phyloP scores from a whole-genome alignment of 2,113 vertebrate genomes.

The Setophaga petechia region DNA sequence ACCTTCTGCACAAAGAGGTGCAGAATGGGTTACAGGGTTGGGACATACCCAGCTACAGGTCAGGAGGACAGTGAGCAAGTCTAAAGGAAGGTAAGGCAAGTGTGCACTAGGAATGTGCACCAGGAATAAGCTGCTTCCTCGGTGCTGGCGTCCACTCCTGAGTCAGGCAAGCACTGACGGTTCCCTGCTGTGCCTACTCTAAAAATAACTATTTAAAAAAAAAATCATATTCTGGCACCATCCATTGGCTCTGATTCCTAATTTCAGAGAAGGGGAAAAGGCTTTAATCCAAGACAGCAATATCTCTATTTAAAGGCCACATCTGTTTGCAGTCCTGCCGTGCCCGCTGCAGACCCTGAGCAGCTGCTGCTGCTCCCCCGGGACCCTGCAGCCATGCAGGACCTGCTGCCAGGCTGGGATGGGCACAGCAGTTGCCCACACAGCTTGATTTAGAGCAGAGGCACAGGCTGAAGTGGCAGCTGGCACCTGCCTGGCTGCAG shows the following conservation, averaged over 20 bases:
- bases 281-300: background rate
- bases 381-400: background rate
- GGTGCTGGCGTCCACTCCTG: background rate
- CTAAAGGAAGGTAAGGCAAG: background rate
- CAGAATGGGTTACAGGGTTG: background rate
- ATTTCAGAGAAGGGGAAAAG: background rate
- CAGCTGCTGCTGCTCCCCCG: background rate
- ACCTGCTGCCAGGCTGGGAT: background rate
- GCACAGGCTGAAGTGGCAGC: background rate
- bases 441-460: background rate
- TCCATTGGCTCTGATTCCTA: rapidly evolving
- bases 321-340: background rate
- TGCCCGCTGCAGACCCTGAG: background rate
- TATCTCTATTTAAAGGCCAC: background rate
- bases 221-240: background rate
- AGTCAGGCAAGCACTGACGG: background rate
- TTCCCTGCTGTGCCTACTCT: background rate
- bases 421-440: background rate
- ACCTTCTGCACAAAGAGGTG: background rate
- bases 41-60: background rate
- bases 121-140: background rate
- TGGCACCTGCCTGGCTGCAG: background rate
- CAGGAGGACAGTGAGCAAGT: background rate
- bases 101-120: background rate
- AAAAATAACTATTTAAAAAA: background rate